These are phyloP conservation scores for Dicentrarchus labrax DNA, from an alignment of 2,113 vertebrate species.

Conservation along the genomic window DNA sequence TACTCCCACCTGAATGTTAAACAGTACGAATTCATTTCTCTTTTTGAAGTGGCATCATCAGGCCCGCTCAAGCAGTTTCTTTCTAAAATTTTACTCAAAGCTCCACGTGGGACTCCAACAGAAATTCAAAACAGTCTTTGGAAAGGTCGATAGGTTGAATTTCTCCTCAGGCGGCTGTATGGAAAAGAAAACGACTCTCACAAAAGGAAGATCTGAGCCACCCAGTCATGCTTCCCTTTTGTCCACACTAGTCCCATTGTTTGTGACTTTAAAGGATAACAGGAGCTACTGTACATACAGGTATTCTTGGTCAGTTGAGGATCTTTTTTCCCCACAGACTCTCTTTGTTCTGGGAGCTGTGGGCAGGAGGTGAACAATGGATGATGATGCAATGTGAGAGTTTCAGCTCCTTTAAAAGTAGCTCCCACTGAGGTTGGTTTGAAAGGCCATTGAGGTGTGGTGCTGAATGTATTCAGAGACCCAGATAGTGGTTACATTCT, in stretches of 20 bases:
- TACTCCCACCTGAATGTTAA: slow-evolving; percentile 15
- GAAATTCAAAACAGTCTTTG: slow-evolving; percentile 39
- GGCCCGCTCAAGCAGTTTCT: slow-evolving; percentile 12
- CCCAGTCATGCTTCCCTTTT: slow-evolving; percentile 61
- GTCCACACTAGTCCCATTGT: slow-evolving; percentile 74
- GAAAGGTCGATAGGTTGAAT: slow-evolving; percentile 46
- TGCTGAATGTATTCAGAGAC: slow-evolving; percentile 27
- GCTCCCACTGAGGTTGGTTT: slow-evolving; percentile 44
- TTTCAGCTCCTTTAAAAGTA: slow-evolving; percentile 52
- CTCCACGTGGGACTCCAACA: background rate
- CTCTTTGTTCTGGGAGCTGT: slow-evolving; percentile 71
- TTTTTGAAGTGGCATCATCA: slow-evolving; percentile 37
- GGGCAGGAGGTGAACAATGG: slow-evolving; percentile 68
- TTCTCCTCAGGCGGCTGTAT: slow-evolving; percentile 18
- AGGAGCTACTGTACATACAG: slow-evolving; percentile 53
- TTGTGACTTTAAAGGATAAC: slow-evolving; percentile 74
- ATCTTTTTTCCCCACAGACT: slow-evolving; percentile 58
- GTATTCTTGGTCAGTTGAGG: slow-evolving; percentile 69
- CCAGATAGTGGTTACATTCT: slow-evolving; percentile 37
- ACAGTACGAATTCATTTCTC: slow-evolving; percentile 5
- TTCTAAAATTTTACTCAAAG: slow-evolving; percentile 33
- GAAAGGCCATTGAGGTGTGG: slow-evolving; percentile 69
- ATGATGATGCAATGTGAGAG: slow-evolving; percentile 69
- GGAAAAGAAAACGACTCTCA: slow-evolving; percentile 36
- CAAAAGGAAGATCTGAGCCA: slow-evolving; percentile 61